A percentile compares a stretch with the other conserved stretches of the same genome.
phyloP scores from a whole-genome alignment of 2,888 invertebrate genomes.

The Harpagoxenus sublaevis region DNA sequence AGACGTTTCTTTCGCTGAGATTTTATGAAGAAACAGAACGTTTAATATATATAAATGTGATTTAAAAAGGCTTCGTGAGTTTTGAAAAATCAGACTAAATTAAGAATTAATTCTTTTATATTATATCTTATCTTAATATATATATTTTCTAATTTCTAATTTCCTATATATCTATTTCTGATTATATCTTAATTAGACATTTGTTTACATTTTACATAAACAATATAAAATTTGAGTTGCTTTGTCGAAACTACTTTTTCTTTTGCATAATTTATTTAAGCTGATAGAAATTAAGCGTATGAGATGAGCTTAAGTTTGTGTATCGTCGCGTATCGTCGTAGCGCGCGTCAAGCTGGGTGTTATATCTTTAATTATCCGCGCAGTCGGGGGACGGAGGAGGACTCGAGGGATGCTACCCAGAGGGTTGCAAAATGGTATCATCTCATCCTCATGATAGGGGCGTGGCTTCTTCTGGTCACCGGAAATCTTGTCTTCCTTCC shows the following conservation, averaged over 20 bases:
- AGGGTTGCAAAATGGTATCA: slow-evolving; percentile 79
- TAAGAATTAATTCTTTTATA: background rate
- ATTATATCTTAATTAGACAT: background rate
- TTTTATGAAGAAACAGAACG: background rate
- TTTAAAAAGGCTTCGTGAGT: background rate
- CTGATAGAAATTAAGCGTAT: background rate
- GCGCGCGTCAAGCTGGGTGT: slow-evolving; percentile 74
- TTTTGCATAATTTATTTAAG: background rate
- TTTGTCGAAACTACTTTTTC: background rate
- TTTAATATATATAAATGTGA: background rate
- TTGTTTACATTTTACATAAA: background rate
- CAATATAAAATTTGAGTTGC: background rate
- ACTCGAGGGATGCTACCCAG: slow-evolving; percentile 66
- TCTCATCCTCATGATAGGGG: slow-evolving; percentile 82
- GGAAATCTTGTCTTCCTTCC: slow-evolving; percentile 74
- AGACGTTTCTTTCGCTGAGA: background rate
- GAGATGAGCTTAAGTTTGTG: slow-evolving; percentile 21
- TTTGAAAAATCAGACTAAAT: background rate
- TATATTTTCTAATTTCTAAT: too few species aligned
- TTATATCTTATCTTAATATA: background rate
- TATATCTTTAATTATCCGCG: slow-evolving; percentile 84
- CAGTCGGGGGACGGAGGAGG: slow-evolving; percentile 65
- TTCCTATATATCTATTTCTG: too few species aligned
- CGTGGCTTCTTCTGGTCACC: slow-evolving; percentile 77
- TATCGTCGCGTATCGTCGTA: slow-evolving; percentile 58